Evolutionary conservation across 2,113 vertebrate genomes (phyloP).

Genomic region (Odontesthes bonariensis): DNA sequence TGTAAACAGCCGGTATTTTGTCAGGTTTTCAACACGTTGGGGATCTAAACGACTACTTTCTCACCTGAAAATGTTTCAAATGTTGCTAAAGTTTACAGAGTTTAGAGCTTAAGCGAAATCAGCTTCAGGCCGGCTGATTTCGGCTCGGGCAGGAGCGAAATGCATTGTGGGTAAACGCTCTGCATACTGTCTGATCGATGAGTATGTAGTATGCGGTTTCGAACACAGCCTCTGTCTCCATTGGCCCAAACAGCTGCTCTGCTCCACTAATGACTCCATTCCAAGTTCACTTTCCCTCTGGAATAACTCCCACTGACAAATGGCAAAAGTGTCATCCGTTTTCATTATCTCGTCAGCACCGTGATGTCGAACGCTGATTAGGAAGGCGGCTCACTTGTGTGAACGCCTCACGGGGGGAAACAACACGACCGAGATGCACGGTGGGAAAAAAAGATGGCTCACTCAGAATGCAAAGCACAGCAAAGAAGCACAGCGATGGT

Average conservation of each 20-base stretch:
- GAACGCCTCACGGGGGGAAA: constrained; percentile 10
- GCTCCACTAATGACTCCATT: constrained; percentile 2
- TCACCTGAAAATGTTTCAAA: too few species aligned
- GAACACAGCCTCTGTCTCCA: too few species aligned
- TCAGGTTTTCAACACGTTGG: too few species aligned
- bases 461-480: constrained; percentile 41
- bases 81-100: too few species aligned
- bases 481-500: constrained; percentile 18
- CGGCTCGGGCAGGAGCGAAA: too few species aligned
- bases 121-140: too few species aligned
- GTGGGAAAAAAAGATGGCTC: not conserved
- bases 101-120: too few species aligned
- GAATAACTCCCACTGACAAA: constrained; percentile 12
- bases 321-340: not conserved
- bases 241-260: constrained; percentile 22
- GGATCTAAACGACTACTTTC: too few species aligned
- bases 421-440: not conserved
- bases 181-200: too few species aligned
- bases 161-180: too few species aligned
- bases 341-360: constrained; percentile 14
- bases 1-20: too few species aligned
- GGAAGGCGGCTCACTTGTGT: constrained; percentile 3
- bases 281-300: not conserved
- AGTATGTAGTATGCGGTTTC: too few species aligned
- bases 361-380: not conserved